Conservation (phyloP, 2,113 vertebrate genomes). For the Perognathus longimembris region DNA sequence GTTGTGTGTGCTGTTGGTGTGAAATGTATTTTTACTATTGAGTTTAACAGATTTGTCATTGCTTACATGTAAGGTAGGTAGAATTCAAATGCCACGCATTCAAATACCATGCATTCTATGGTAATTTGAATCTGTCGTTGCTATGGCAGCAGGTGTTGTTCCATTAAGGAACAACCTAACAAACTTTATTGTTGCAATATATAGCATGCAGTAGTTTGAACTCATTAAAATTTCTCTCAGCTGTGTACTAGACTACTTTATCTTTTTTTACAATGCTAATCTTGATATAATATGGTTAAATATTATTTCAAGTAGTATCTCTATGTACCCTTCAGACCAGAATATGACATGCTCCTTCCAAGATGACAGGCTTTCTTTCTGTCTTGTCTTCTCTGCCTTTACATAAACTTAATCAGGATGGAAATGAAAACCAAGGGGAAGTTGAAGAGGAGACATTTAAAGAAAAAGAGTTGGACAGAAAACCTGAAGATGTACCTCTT, state of each 20-base stretch:
- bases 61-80: conserved; percentile 76
- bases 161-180: conserved; percentile 58
- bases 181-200: conserved; percentile 70
- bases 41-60: conserved; percentile 47
- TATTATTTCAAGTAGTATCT: conserved; percentile 70
- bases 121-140: conserved; percentile 86
- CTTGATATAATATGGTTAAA: conserved; percentile 68
- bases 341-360: conserved; percentile 56
- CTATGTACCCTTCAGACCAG: neutral
- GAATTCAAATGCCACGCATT: conserved; percentile 65
- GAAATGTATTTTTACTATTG: conserved; percentile 48
- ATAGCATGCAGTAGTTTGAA: conserved; percentile 64
- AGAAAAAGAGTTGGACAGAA: conserved; percentile 78
- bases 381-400: conserved; percentile 92
- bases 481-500: conserved; percentile 79
- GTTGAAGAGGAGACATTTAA: conserved; percentile 72
- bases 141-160: conserved; percentile 86
- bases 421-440: conserved; percentile 76
- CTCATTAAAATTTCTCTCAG: conserved; percentile 60
- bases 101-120: conserved; percentile 62
- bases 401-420: conserved; percentile 86
- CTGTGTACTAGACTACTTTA: neutral
- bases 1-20: conserved; percentile 51
- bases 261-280: conserved; percentile 70
- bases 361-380: conserved; percentile 94